Evolutionary conservation across 2,888 invertebrate genomes (phyloP).

Genomic region (Coremacera marginata): DNA sequence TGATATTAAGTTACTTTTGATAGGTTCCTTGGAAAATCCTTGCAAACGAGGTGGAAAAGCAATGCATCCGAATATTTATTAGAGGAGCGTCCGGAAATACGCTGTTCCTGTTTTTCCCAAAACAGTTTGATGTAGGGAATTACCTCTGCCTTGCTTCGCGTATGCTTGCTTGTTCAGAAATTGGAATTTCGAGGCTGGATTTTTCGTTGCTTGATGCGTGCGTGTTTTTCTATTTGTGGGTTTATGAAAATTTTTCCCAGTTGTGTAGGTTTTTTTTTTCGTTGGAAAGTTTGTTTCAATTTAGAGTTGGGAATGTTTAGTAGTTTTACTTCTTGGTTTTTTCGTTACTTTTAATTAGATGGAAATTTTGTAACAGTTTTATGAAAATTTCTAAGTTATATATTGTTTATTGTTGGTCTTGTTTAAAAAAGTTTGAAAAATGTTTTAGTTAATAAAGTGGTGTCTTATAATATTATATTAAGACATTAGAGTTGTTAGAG

Average conservation of each 20-base stretch:
- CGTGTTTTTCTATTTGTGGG: slow-evolving; percentile 29
- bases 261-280: slow-evolving; percentile 1
- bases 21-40: slow-evolving; percentile 51
- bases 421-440: too few relatives aligned
- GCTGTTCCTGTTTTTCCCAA: slow-evolving; percentile 40
- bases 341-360: slow-evolving; percentile 21
- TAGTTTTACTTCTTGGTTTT: slow-evolving; percentile 28
- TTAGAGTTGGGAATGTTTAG: not conserved
- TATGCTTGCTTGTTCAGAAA: slow-evolving; percentile 26
- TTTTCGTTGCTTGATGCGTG: slow-evolving; percentile 16
- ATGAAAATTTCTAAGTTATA: too few relatives aligned
- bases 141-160: slow-evolving; percentile 10
- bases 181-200: slow-evolving; percentile 38
- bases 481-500: too few relatives aligned
- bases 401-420: too few relatives aligned
- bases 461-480: too few relatives aligned
- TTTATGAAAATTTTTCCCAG: slow-evolving; percentile 39
- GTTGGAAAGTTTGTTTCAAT: slow-evolving; percentile 19
- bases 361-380: slow-evolving; percentile 19
- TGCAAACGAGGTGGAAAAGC: not conserved
- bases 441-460: too few relatives aligned
- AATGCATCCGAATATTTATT: not conserved
- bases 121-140: slow-evolving; percentile 35
- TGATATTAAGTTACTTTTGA: not conserved
- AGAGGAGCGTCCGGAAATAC: not conserved